These are phyloP conservation scores for Mantis religiosa DNA, from an alignment of 2,888 invertebrate genomes.

Conservation along the genomic window DNA sequence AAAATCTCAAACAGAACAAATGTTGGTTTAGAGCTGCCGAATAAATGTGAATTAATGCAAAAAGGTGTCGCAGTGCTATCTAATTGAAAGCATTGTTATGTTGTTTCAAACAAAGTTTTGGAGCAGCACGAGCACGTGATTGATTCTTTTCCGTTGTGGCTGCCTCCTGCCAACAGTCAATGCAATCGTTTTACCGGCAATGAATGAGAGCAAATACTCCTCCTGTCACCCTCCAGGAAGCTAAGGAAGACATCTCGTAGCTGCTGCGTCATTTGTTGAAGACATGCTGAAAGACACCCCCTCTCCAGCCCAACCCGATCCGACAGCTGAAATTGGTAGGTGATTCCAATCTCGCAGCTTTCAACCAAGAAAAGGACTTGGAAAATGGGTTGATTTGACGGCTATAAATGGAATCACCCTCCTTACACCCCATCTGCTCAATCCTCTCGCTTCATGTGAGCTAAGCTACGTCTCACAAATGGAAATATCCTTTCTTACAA, in stretches of 20 bases:
- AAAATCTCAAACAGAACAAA: not conserved
- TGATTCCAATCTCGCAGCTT: constrained; percentile 33
- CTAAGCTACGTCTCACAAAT: not conserved
- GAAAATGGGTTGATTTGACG: constrained; percentile 33
- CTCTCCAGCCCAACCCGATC: not conserved
- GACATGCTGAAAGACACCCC: constrained; percentile 19
- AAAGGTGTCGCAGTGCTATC: not conserved
- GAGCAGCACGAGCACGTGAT: not conserved
- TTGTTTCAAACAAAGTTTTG: not conserved
- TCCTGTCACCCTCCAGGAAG: constrained; percentile 15
- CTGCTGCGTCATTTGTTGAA: constrained; percentile 25
- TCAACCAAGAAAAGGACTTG: constrained; percentile 28
- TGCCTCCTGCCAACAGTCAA: not conserved
- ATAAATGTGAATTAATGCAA: not conserved
- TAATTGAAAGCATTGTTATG: not conserved
- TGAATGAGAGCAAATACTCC: constrained; percentile 8
- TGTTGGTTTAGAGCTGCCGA: not conserved
- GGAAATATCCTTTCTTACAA: no score
- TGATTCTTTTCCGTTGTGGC: not conserved
- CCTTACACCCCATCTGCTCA: not conserved
- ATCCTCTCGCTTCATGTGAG: not conserved
- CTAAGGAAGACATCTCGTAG: not conserved
- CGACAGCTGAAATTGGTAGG: constrained; percentile 32
- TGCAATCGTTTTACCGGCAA: constrained; percentile 15
- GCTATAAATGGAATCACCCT: constrained; percentile 30